phyloP scores from a whole-genome alignment of 2,113 vertebrate genomes.

The Phaethon lepturus region DNA sequence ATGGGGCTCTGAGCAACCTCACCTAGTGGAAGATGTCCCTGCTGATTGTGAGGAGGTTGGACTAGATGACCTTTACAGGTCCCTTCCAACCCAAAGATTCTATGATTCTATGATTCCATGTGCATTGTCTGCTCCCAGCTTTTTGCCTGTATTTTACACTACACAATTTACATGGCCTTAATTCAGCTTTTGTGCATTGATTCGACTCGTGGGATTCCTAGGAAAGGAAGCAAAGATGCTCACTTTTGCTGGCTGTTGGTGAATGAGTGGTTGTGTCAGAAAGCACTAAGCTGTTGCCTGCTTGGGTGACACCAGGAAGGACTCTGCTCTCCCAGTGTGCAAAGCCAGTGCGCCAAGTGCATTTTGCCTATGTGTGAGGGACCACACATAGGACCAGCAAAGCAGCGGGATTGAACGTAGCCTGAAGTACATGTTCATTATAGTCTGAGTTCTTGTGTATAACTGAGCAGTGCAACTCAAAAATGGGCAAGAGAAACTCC shows the following conservation, averaged over 20 bases:
- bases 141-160: background rate
- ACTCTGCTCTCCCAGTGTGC: background rate
- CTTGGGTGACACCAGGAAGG: background rate
- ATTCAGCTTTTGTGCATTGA: background rate
- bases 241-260: background rate
- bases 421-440: background rate
- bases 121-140: background rate
- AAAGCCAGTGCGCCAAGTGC: background rate
- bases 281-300: background rate
- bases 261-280: background rate
- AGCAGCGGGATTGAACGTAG: background rate
- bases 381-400: background rate
- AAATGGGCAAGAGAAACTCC: background rate
- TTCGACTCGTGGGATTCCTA: background rate
- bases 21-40: too few relatives aligned
- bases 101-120: too few relatives aligned
- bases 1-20: too few relatives aligned
- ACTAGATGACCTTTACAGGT: too few relatives aligned
- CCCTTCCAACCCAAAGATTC: too few relatives aligned
- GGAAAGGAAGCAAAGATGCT: background rate
- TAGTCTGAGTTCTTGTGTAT: background rate
- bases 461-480: background rate
- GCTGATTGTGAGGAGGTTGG: too few relatives aligned
- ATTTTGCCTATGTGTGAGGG: background rate
- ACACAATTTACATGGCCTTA: background rate